A percentile compares a stretch with the other conserved stretches of the same genome.
Evolutionary conservation across 2,888 invertebrate genomes (phyloP).

Genomic region (Fabriciana adippe): DNA sequence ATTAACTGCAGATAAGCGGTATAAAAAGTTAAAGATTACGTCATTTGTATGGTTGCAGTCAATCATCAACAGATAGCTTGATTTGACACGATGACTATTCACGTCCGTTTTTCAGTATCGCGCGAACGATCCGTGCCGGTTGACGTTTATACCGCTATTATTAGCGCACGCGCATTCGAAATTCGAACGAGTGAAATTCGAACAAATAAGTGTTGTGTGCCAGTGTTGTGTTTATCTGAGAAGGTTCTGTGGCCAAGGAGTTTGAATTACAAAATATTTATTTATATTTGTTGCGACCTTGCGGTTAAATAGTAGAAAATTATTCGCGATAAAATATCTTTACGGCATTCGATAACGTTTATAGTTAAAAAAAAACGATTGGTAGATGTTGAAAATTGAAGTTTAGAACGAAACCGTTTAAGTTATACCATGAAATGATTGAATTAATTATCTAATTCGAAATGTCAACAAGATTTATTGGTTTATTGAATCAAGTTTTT

Average conservation of each 20-base stretch:
- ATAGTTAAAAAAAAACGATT: neutral
- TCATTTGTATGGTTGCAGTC: conserved; percentile 42
- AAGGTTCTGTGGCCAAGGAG: conserved; percentile 38
- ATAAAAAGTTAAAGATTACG: conserved; percentile 26
- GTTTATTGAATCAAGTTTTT: conserved; percentile 5
- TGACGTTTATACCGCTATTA: conserved; percentile 62
- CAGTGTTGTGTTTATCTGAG: conserved; percentile 50
- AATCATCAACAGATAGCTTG: conserved; percentile 47
- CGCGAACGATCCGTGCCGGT: conserved; percentile 64
- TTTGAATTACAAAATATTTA: conserved; percentile 26
- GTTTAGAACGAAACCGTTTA: no score
- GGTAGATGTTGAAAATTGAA: no score
- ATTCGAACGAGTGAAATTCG: conserved; percentile 54
- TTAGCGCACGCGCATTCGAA: conserved; percentile 48
- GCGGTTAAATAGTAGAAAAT: conserved; percentile 19
- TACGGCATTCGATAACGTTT: conserved; percentile 20
- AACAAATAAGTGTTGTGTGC: conserved; percentile 56
- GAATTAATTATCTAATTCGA: neutral
- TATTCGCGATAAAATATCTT: conserved; percentile 21
- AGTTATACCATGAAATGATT: no score
- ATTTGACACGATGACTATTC: conserved; percentile 61
- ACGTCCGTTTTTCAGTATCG: conserved; percentile 62
- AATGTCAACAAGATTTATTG: conserved; percentile 7
- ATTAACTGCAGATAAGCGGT: conserved; percentile 6
- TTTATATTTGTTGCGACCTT: conserved; percentile 12